Conservation (phyloP, 2,888 invertebrate genomes). For the Hyposoter dolosus region DNA sequence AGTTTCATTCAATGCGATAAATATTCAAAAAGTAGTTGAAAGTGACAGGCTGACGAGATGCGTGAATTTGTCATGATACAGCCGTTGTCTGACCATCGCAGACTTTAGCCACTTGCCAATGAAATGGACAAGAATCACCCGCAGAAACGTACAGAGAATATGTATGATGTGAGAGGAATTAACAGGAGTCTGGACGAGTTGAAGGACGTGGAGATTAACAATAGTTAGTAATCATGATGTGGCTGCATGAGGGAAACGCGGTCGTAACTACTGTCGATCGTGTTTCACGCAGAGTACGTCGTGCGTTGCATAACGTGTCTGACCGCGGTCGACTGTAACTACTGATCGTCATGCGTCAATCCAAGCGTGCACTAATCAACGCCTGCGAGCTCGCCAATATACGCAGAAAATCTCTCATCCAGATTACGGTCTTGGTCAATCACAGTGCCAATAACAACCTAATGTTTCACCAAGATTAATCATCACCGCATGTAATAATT, state of each 20-base stretch:
- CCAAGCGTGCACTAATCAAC: constrained; percentile 34
- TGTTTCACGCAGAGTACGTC: constrained; percentile 12
- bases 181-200: neutral
- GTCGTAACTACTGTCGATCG: constrained; percentile 25
- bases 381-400: neutral
- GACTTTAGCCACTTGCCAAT: constrained; percentile 40
- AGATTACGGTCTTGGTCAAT: neutral
- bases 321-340: constrained; percentile 48
- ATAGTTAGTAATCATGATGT: constrained; percentile 52
- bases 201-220: constrained; percentile 39
- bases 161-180: constrained; percentile 20
- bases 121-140: neutral
- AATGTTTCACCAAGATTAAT: neutral
- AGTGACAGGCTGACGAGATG: neutral
- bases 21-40: neutral
- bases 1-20: neutral
- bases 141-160: constrained; percentile 1
- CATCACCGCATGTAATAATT: neutral
- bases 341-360: constrained; percentile 49
- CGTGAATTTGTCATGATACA: neutral
- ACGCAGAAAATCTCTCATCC: constrained; percentile 14
- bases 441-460: constrained; percentile 6
- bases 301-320: constrained; percentile 35
- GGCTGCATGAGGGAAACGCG: constrained; percentile 13
- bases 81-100: constrained; percentile 36